phyloP scores from a whole-genome alignment of 92 coral and sea anemone genomes.

The Montipora capitata region DNA sequence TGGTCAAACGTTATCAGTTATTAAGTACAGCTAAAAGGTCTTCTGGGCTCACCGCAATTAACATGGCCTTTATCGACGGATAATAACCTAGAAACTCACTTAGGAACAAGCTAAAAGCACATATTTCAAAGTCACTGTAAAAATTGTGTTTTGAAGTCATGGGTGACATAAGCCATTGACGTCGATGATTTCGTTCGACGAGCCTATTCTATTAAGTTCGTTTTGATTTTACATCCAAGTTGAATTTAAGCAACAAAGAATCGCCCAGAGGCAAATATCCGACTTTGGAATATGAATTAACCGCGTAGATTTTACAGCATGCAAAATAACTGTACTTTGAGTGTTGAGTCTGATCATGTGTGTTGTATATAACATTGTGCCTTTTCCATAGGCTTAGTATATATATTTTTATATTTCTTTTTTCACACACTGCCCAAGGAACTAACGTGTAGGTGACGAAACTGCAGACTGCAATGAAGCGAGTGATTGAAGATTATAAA shows the following conservation, averaged over 20 bases:
- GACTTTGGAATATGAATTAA: slow-evolving; percentile 25
- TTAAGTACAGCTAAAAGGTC: slow-evolving; percentile 29
- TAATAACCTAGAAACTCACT: slow-evolving; percentile 33
- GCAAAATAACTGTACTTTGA: not conserved
- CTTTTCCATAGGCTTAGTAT: not conserved
- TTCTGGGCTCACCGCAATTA: slow-evolving; percentile 36
- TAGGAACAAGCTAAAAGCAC: slow-evolving; percentile 29
- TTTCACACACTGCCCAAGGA: not conserved
- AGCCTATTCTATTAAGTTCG: not conserved
- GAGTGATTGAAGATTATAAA: too few species aligned
- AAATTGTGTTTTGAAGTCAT: not conserved
- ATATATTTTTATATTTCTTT: slow-evolving; percentile 1
- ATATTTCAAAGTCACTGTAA: slow-evolving; percentile 10
- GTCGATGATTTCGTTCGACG: not conserved
- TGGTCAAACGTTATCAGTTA: slow-evolving; percentile 23
- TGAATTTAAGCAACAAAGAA: slow-evolving; percentile 24
- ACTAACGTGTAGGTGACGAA: not conserved
- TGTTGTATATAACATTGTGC: not conserved
- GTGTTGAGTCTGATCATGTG: not conserved
- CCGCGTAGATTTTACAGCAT: slow-evolving; percentile 15
- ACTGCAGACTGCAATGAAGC: slow-evolving; percentile 4
- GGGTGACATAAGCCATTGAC: not conserved
- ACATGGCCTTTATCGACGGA: slow-evolving; percentile 22
- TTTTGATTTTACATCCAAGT: slow-evolving; percentile 12
- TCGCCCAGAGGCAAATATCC: slow-evolving; percentile 24